phyloP scores from a whole-genome alignment of 2,797 vertebrate species.

The Allobates femoralis region DNA sequence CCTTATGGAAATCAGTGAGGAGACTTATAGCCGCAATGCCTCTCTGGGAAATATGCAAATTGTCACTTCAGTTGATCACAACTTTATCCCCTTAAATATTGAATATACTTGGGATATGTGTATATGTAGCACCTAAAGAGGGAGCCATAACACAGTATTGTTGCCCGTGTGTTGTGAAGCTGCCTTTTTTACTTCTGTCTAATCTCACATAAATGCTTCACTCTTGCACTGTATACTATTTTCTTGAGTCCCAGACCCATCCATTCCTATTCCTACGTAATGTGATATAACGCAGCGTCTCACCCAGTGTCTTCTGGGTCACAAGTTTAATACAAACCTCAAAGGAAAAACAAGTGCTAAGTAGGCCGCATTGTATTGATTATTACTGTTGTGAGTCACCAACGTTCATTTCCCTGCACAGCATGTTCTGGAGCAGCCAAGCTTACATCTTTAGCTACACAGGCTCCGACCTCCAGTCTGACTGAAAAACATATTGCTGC shows the following conservation, averaged over 20 bases:
- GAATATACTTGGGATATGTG: too few relatives aligned
- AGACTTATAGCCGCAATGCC: too few relatives aligned
- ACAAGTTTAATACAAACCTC: conserved; percentile 45
- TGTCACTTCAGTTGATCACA: too few relatives aligned
- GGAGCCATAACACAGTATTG: neutral
- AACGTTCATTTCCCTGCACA: conserved; percentile 18
- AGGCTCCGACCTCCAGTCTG: neutral
- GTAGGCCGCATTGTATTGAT: conserved; percentile 29
- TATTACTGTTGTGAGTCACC: neutral
- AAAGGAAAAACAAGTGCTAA: conserved; percentile 33
- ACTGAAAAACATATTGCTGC: neutral
- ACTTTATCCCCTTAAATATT: too few relatives aligned
- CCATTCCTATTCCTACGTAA: conserved; percentile 23
- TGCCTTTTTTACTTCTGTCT: neutral
- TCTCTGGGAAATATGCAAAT: too few relatives aligned
- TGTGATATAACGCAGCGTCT: neutral
- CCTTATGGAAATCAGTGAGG: too few relatives aligned
- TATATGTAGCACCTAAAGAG: neutral
- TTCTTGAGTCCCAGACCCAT: neutral
- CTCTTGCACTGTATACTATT: neutral
- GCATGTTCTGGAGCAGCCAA: neutral
- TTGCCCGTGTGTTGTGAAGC: neutral
- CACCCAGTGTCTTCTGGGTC: neutral
- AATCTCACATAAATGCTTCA: neutral
- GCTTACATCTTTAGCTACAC: neutral